These are phyloP conservation scores for Magallana angulata DNA, from an alignment of 1,140 invertebrate species.

Conservation along the genomic window DNA sequence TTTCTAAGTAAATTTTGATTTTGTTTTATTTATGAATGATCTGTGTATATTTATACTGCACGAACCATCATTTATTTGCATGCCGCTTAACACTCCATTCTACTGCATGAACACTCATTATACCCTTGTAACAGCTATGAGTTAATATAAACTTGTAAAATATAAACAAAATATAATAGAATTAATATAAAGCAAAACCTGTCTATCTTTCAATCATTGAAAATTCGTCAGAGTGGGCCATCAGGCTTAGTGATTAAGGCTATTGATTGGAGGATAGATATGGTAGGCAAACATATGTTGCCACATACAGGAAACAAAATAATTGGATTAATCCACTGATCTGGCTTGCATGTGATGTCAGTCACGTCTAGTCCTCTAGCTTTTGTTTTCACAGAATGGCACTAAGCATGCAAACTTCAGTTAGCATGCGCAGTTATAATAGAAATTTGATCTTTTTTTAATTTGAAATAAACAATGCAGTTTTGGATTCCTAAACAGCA, in stretches of 20 bases:
- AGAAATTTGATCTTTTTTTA: neutral
- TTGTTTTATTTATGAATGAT: neutral
- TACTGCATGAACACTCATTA: neutral
- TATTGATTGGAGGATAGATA: slow-evolving; percentile 3
- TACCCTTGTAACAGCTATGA: slow-evolving; percentile 13
- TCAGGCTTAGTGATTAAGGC: neutral
- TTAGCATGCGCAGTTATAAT: neutral
- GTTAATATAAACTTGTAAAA: neutral
- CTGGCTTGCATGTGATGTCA: slow-evolving; percentile 6
- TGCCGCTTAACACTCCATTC: neutral
- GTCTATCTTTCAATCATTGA: neutral
- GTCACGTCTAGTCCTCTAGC: neutral
- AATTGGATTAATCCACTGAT: slow-evolving; percentile 27
- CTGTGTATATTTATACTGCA: neutral
- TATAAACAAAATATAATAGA: neutral
- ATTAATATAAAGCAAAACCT: neutral
- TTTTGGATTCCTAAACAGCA: neutral
- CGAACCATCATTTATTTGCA: slow-evolving; percentile 9
- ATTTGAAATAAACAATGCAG: neutral
- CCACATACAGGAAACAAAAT: neutral
- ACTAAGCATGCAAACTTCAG: slow-evolving; percentile 9
- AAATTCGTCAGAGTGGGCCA: neutral
- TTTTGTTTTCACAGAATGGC: slow-evolving; percentile 19
- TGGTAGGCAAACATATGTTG: slow-evolving; percentile 19
- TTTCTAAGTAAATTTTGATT: neutral